Percentiles rank a stretch among this genome's conserved stretches.
phyloP scores from a whole-genome alignment of 53 echinoderm and acorn worm species.

The Crossaster papposus region DNA sequence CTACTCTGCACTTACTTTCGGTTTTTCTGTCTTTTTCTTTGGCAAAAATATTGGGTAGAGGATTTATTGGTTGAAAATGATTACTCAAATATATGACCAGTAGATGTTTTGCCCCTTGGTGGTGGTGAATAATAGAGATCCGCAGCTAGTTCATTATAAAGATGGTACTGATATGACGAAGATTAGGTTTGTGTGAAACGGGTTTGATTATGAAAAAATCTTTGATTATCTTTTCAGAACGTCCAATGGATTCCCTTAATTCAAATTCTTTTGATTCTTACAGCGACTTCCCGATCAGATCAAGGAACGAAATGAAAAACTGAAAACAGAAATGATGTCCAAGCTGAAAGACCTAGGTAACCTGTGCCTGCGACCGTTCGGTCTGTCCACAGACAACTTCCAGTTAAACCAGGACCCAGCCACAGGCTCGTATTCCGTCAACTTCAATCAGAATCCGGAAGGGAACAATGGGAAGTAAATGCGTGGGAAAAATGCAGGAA shows the following conservation, averaged over 20 bases:
- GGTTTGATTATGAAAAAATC: too few species aligned
- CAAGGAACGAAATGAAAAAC: constrained; percentile 90
- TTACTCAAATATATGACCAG: too few species aligned
- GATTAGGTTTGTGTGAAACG: too few species aligned
- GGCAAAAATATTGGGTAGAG: too few species aligned
- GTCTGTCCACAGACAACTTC: constrained; percentile 90
- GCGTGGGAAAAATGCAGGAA: neutral
- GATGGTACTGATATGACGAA: too few species aligned
- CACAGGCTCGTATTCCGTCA: constrained; percentile 89
- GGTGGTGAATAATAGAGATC: too few species aligned
- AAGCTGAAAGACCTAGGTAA: constrained; percentile 96
- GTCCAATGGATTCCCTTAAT: neutral
- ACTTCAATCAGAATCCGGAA: constrained; percentile 75
- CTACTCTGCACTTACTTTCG: too few species aligned
- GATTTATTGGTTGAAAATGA: too few species aligned
- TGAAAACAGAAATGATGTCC: constrained; percentile 95
- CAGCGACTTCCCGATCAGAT: constrained; percentile 96
- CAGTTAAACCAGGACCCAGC: constrained; percentile 88
- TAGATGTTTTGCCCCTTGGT: too few species aligned
- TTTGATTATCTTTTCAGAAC: too few species aligned
- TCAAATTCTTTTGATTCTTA: neutral
- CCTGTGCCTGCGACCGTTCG: constrained; percentile 90
- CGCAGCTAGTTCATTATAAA: too few species aligned
- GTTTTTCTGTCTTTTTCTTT: too few species aligned
- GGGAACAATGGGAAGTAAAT: constrained; percentile 71